A percentile compares a stretch with the other conserved stretches of the same genome.
Evolutionary conservation across 2,888 invertebrate genomes (phyloP).

Genomic region (Trimorus sp.): DNA sequence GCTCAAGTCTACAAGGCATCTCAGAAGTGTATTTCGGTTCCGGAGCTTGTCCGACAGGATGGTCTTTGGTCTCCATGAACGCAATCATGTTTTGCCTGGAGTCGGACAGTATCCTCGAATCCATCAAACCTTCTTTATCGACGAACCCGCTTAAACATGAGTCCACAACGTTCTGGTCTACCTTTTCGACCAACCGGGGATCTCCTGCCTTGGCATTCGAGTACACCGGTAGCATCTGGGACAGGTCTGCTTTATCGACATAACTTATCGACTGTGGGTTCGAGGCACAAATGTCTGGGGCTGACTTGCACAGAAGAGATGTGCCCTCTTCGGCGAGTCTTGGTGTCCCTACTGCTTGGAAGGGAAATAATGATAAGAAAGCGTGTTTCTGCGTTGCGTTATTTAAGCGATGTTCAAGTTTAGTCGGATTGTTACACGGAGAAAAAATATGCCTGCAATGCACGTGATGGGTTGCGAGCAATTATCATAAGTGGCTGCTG

Average conservation of each 20-base stretch:
- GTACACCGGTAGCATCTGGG: constrained; percentile 79
- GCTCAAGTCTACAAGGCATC: constrained; percentile 57
- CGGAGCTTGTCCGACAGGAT: constrained; percentile 72
- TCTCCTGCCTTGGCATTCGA: constrained; percentile 76
- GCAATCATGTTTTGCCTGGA: constrained; percentile 79
- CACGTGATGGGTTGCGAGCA: too few species aligned
- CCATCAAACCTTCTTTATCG: constrained; percentile 79
- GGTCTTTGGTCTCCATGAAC: constrained; percentile 78
- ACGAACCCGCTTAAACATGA: constrained; percentile 79
- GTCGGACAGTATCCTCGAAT: constrained; percentile 79
- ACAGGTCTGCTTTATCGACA: constrained; percentile 79
- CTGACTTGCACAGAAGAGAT: constrained; percentile 78
- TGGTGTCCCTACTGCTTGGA: constrained; percentile 70
- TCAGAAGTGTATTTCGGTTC: constrained; percentile 55
- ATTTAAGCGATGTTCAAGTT: too few species aligned
- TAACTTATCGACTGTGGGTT: constrained; percentile 80
- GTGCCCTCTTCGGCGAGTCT: constrained; percentile 79
- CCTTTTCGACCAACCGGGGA: constrained; percentile 76
- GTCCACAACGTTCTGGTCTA: constrained; percentile 77
- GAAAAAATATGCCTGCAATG: too few species aligned
- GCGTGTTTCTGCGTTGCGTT: too few species aligned
- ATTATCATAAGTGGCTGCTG: too few species aligned
- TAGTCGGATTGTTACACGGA: too few species aligned
- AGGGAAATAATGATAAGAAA: constrained; percentile 6
- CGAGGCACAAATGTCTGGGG: constrained; percentile 80